Percentiles rank a stretch among this genome's conserved stretches.
These are phyloP conservation scores for Cyprinodon tularosa DNA, from an alignment of 2,113 vertebrate species.

Conservation along the genomic window DNA sequence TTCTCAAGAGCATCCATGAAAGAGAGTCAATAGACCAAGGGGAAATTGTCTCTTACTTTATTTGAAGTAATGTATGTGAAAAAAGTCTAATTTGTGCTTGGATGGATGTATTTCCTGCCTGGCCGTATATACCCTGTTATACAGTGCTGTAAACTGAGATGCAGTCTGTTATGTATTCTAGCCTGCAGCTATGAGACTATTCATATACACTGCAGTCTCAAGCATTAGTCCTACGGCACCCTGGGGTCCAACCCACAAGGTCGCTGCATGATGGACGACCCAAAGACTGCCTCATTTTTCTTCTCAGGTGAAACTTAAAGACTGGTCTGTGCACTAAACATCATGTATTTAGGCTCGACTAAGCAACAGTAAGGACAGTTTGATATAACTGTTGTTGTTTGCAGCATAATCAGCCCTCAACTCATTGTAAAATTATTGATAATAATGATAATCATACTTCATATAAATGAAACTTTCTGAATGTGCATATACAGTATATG, in stretches of 20 bases:
- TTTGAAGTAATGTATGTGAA: not conserved
- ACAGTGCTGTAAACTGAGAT: slow-evolving; percentile 23
- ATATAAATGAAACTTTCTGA: not conserved
- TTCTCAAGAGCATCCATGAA: not conserved
- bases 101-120: not conserved
- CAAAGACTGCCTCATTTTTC: slow-evolving; percentile 19
- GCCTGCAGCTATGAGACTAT: slow-evolving; percentile 49
- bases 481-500: too few relatives aligned
- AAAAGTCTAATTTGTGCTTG: slow-evolving; percentile 7
- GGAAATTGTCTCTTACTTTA: not conserved
- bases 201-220: slow-evolving; percentile 40
- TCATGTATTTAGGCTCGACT: not conserved
- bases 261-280: slow-evolving; percentile 30
- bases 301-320: slow-evolving; percentile 23
- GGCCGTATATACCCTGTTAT: not conserved
- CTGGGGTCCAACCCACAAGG: slow-evolving; percentile 28
- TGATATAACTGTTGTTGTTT: not conserved
- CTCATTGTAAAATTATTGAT: too few relatives aligned
- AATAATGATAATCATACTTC: not conserved
- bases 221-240: slow-evolving; percentile 31
- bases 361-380: not conserved
- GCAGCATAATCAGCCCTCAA: not conserved
- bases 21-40: not conserved
- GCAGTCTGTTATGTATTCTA: slow-evolving; percentile 33
- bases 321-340: not conserved